These are phyloP conservation scores for Gouania willdenowi DNA, from an alignment of 2,797 vertebrate species.

Conservation along the genomic window DNA sequence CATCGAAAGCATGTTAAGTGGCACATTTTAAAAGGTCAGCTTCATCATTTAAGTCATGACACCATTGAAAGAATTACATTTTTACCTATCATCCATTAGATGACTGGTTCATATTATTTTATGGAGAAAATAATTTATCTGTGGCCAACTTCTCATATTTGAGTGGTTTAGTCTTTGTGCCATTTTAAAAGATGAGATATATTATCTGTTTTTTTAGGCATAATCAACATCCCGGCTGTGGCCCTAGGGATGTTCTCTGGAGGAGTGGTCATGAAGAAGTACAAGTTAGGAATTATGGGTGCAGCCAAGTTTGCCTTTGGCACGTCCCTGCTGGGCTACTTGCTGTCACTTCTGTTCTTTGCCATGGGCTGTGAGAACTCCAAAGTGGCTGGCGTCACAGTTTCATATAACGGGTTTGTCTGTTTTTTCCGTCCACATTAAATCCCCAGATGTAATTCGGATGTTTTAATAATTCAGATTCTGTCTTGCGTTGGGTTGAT, in stretches of 20 bases:
- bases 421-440: constrained; percentile 4
- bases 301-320: constrained; percentile 85
- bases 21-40: background rate
- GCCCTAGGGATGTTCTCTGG: constrained; percentile 92
- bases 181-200: constrained; percentile 9
- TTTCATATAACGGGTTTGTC: constrained; percentile 82
- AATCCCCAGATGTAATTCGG: background rate
- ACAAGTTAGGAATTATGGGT: constrained; percentile 79
- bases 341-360: constrained; percentile 84
- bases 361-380: constrained; percentile 87
- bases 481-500: background rate
- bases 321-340: constrained; percentile 85
- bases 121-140: constrained; percentile 43
- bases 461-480: background rate
- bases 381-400: constrained; percentile 84
- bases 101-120: constrained; percentile 18
- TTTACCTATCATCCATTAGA: no score
- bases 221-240: constrained; percentile 94
- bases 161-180: constrained; percentile 27
- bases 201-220: constrained; percentile 68
- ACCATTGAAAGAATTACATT: no score
- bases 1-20: background rate
- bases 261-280: constrained; percentile 89
- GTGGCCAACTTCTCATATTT: constrained; percentile 28
- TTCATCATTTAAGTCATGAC: no score